Conservation (phyloP, 2,113 vertebrate genomes). For the Fregata magnificens region DNA sequence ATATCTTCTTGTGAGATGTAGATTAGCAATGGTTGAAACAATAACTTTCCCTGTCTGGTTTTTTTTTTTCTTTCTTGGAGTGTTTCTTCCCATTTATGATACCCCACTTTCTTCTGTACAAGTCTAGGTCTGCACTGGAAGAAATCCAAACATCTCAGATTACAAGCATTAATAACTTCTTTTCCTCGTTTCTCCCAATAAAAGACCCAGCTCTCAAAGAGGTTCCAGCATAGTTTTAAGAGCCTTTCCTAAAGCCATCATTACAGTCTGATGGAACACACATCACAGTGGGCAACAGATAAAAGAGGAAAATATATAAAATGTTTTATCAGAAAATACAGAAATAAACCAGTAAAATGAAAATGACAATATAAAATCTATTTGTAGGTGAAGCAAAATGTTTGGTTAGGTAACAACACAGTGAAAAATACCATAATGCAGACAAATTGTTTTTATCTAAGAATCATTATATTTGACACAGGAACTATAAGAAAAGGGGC, state of each 20-base stretch:
- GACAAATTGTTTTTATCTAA: not conserved
- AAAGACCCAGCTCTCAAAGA: not conserved
- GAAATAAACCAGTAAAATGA: not conserved
- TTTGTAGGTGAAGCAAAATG: not conserved
- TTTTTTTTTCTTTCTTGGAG: not conserved
- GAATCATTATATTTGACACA: not conserved
- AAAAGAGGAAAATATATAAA: not conserved
- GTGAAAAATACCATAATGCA: not conserved
- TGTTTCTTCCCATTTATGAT: not conserved
- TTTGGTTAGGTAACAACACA: not conserved
- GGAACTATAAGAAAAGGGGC: not conserved
- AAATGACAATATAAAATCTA: not conserved
- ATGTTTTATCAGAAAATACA: not conserved
- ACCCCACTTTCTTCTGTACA: not conserved
- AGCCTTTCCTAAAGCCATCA: not conserved
- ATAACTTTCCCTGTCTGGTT: not conserved
- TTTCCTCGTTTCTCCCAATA: not conserved
- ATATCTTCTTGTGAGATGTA: not conserved
- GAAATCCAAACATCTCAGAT: not conserved
- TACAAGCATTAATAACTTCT: not conserved
- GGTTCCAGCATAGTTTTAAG: not conserved
- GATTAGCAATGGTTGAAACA: not conserved
- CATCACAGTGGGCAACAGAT: not conserved
- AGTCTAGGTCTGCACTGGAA: not conserved
- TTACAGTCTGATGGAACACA: not conserved